Conservation (phyloP, 2,797 vertebrate species). For the Astyanax mexicanus region DNA sequence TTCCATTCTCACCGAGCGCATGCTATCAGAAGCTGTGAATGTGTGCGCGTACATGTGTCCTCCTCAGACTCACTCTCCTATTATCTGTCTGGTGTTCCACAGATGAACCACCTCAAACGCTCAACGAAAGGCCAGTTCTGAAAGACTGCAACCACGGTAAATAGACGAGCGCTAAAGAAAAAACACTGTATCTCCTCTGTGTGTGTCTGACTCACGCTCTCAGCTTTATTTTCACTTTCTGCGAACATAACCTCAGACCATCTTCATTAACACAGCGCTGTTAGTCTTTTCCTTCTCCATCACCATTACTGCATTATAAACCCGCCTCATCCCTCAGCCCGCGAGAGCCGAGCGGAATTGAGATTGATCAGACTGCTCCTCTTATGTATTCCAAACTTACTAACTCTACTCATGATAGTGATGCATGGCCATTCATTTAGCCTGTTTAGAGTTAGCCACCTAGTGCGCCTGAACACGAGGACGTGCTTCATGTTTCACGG, state of each 20-base stretch:
- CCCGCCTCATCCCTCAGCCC: conserved; percentile 24
- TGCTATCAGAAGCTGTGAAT: background rate
- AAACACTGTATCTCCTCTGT: conserved; percentile 26
- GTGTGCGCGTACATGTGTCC: conserved; percentile 1
- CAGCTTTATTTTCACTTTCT: conserved; percentile 6
- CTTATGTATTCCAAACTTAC: conserved; percentile 27
- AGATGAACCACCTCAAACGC: conserved; percentile 48
- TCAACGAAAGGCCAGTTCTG: conserved; percentile 57
- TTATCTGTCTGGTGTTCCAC: conserved; percentile 49
- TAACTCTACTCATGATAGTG: conserved; percentile 27
- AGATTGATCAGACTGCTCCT: conserved; percentile 35
- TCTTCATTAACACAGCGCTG: conserved; percentile 32
- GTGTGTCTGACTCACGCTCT: conserved; percentile 29
- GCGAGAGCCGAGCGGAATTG: conserved; percentile 33
- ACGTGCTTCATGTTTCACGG: background rate
- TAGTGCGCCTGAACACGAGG: background rate
- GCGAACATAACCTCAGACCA: conserved; percentile 19
- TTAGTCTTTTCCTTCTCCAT: conserved; percentile 15
- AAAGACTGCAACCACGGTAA: conserved; percentile 62
- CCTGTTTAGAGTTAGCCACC: conserved; percentile 6
- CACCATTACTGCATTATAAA: conserved; percentile 11
- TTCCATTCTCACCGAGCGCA: background rate
- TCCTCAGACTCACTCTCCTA: conserved; percentile 6
- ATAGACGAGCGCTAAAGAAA: conserved; percentile 8
- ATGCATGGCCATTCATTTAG: conserved; percentile 18